Evolutionary conservation across 2,888 invertebrate species (phyloP), one percentile per base, ranked within the genome.

Genomic region (Rhopalosiphum nymphaeae): DNA sequence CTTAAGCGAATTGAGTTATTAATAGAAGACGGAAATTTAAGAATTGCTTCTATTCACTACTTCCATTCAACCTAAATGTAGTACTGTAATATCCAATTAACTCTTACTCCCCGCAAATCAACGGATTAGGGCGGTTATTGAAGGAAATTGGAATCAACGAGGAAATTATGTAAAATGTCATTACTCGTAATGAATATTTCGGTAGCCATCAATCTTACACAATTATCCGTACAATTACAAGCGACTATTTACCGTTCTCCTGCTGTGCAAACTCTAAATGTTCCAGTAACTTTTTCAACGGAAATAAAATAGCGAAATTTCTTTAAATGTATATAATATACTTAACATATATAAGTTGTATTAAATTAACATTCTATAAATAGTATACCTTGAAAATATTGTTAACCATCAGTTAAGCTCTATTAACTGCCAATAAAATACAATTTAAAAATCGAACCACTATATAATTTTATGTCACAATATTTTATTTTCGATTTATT

Each of bases 101-200:
- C 91, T 91, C 36, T 67, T 49, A 49, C 91, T 91, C 91, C 49
- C 49, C 11, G 25, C 49, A 78, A 78, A 67, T 91, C 91, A 67
- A 36, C 16, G 67, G 78, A 78, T 91, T 36, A 91, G 78, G 29
- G 36, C 26, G 78, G 78, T 91, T 78, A 78, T 91, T 26, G 78
- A 26, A 78, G 91, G 91, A 90, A 90, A 90, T 90, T 44, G 61
- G 46, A 91, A 91, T 78, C 78, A 78, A 49, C 49, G 49, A 36
- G 91, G 91, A 91, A 78, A 91, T 91, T 91, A 78, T 49, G 25
- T 36, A 21, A 78, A 78, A 91, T 53, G 49, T 91, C 36, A 91
- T 90, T 61, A 90, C 46, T 61, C 44, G 61, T 90, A 90, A 90
- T 61, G 89, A 90, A 90, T 90, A 90, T 90, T 90, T 90, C 42